Evolutionary conservation across 2,888 invertebrate genomes (phyloP).

Genomic region (Biston stratarius): DNA sequence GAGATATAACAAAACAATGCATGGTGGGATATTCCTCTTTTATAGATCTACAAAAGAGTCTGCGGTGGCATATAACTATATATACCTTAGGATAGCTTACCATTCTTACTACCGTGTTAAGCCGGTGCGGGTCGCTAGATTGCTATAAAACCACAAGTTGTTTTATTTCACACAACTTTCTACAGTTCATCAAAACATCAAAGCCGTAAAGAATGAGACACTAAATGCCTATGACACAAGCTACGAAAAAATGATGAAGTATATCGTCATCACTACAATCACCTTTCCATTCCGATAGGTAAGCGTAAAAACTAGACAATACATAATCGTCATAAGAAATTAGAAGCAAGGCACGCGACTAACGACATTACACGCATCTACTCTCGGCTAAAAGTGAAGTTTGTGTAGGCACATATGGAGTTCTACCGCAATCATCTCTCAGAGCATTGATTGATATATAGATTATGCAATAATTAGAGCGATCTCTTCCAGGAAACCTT

Average conservation of each 20-base stretch:
- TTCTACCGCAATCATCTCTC: neutral
- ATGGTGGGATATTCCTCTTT: too few species aligned
- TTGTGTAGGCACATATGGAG: neutral
- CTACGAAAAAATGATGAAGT: conserved; percentile 53
- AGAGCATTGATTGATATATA: too few species aligned
- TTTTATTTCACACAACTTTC: too few species aligned
- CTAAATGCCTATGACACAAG: conserved; percentile 56
- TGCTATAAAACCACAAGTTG: too few species aligned
- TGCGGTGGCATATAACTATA: too few species aligned
- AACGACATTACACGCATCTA: conserved; percentile 40
- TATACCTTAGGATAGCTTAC: too few species aligned
- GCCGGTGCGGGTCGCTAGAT: too few species aligned
- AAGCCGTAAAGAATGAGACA: conserved; percentile 4
- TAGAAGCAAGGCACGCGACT: conserved; percentile 67
- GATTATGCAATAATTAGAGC: too few species aligned
- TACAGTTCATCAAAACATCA: neutral
- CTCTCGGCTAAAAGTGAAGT: conserved; percentile 12
- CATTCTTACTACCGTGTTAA: too few species aligned
- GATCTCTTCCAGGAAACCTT: too few species aligned
- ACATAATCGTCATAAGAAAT: conserved; percentile 70
- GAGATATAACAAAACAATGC: too few species aligned
- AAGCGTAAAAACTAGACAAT: conserved; percentile 74
- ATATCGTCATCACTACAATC: conserved; percentile 71
- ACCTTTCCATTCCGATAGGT: conserved; percentile 77
- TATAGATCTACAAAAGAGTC: too few species aligned